Conservation (phyloP, 2,888 invertebrate species). For the Zele albiditarsus region DNA sequence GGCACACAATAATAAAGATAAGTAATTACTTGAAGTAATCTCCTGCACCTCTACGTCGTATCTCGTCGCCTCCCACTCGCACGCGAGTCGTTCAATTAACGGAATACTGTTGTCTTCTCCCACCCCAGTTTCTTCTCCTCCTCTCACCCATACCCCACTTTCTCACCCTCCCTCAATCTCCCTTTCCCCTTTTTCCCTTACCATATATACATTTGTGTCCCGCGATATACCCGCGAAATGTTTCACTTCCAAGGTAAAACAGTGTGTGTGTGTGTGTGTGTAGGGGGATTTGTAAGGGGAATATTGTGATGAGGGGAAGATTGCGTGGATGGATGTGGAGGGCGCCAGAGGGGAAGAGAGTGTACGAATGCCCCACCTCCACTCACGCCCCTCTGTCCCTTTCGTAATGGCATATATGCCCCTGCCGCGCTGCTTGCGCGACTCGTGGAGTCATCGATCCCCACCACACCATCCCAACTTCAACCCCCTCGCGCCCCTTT, state of each 20-base stretch:
- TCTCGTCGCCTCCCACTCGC: slow-evolving; percentile 27
- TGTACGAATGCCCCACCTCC: slow-evolving; percentile 56
- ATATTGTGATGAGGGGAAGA: slow-evolving; percentile 41
- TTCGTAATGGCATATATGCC: slow-evolving; percentile 51
- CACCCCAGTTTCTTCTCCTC: slow-evolving; percentile 42
- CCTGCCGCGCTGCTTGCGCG: slow-evolving; percentile 38
- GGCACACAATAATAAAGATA: slow-evolving; percentile 72
- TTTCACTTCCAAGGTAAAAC: slow-evolving; percentile 65
- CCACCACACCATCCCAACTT: slow-evolving; percentile 43
- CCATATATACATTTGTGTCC: slow-evolving; percentile 32
- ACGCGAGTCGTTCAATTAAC: slow-evolving; percentile 71
- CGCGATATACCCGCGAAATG: slow-evolving; percentile 69
- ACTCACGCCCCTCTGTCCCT: slow-evolving; percentile 62
- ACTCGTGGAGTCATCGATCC: slow-evolving; percentile 31
- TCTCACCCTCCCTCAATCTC: slow-evolving; percentile 48
- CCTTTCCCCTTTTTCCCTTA: slow-evolving; percentile 15
- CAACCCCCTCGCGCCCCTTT: slow-evolving; percentile 48
- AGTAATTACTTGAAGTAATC: slow-evolving; percentile 72
- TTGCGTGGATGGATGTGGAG: slow-evolving; percentile 41
- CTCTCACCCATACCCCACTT: slow-evolving; percentile 43
- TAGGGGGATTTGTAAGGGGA: slow-evolving; percentile 48
- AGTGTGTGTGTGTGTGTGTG: slow-evolving; percentile 36
- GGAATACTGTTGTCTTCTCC: slow-evolving; percentile 67
- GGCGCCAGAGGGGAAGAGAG: slow-evolving; percentile 42
- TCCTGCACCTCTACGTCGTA: slow-evolving; percentile 51